Evolutionary conservation across 2,113 vertebrate species (phyloP).

Genomic region (Archilochus colubris): DNA sequence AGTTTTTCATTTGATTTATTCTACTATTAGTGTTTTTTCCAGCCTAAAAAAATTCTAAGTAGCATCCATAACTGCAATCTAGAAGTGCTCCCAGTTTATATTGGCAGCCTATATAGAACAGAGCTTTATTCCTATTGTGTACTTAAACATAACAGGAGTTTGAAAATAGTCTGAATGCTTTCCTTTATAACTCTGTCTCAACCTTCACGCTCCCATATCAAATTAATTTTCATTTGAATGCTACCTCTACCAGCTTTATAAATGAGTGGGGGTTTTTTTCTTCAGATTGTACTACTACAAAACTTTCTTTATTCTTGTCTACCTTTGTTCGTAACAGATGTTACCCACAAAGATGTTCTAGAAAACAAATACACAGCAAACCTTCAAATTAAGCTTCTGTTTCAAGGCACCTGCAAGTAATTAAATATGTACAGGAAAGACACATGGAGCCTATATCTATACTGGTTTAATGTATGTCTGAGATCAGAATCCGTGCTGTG

Average conservation of each 20-base stretch:
- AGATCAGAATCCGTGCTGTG: not conserved
- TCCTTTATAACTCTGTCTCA: not conserved
- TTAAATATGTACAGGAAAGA: not conserved
- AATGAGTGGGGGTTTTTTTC: not conserved
- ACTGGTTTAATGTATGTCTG: not conserved
- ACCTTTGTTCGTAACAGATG: not conserved
- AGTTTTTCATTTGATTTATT: not conserved
- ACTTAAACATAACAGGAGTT: slow-evolving; percentile 42
- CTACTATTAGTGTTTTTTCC: not conserved
- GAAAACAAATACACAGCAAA: not conserved
- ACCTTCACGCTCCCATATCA: not conserved
- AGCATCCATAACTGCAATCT: slow-evolving; percentile 1
- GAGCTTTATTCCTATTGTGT: slow-evolving; percentile 37
- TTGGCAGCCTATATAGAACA: slow-evolving; percentile 8
- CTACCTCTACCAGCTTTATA: slow-evolving; percentile 32
- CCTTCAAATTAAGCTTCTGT: not conserved
- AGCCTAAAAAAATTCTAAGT: not conserved
- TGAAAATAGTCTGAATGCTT: slow-evolving; percentile 8
- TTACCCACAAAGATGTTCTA: not conserved
- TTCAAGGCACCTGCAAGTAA: not conserved
- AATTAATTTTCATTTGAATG: slow-evolving; percentile 50
- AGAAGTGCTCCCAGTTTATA: slow-evolving; percentile 4
- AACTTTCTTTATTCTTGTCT: not conserved
- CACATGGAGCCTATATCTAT: not conserved
- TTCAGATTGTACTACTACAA: slow-evolving; percentile 43